These are phyloP conservation scores for Vultur gryphus DNA, from an alignment of 2,797 vertebrate genomes.

Conservation along the genomic window DNA sequence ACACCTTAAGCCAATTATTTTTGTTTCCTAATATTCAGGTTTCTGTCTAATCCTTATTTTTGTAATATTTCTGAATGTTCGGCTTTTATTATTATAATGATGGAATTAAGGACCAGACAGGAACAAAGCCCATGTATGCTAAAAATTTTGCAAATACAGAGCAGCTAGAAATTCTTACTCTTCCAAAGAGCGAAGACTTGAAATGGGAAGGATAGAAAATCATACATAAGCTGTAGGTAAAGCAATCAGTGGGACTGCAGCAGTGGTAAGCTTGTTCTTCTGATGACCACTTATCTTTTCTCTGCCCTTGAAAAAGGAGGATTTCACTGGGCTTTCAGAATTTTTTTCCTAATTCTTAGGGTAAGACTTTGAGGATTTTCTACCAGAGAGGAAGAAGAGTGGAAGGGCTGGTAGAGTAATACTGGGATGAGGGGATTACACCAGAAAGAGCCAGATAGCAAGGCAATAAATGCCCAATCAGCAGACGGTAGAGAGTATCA, in stretches of 20 bases:
- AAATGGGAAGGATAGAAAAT: neutral
- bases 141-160: neutral
- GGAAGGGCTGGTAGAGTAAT: neutral
- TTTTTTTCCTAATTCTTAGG: neutral
- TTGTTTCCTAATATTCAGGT: neutral
- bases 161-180: neutral
- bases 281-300: neutral
- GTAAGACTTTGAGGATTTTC: neutral
- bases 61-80: neutral
- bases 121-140: neutral
- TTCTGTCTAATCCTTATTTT: neutral
- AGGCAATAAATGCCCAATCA: neutral
- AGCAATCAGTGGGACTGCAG: neutral
- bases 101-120: neutral
- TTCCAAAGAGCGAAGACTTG: neutral
- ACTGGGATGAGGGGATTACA: neutral
- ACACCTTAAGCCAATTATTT: neutral
- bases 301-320: neutral
- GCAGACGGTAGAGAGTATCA: neutral
- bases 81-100: neutral
- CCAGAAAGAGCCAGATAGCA: neutral
- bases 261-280: neutral
- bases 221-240: neutral
- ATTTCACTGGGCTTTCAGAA: neutral
- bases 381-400: neutral